Conservation (phyloP, 30 jellyfish, hydroid and myxozoan genomes). For the Clytia hemisphaerica region DNA sequence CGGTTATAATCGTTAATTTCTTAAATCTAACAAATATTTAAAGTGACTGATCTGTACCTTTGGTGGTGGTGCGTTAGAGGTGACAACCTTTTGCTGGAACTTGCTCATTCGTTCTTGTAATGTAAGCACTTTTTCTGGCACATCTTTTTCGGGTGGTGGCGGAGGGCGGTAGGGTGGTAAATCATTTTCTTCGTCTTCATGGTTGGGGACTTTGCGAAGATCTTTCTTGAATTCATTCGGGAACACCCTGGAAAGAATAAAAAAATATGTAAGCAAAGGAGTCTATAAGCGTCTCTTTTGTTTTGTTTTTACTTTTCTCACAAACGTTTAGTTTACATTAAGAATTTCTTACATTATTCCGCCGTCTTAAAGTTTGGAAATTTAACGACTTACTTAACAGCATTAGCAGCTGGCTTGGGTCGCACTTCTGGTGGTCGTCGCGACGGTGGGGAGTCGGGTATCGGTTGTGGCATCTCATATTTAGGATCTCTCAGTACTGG, state of each 20-base stretch:
- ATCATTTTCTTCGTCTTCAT: slow-evolving; percentile 33
- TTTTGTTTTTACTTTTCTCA: background rate
- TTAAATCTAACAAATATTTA: too few species aligned
- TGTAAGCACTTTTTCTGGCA: slow-evolving; percentile 25
- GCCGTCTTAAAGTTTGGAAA: background rate
- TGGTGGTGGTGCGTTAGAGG: slow-evolving; percentile 9
- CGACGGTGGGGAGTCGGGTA: slow-evolving; percentile 47
- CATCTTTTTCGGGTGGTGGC: slow-evolving; percentile 26
- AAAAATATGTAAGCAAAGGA: background rate
- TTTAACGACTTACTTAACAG: slow-evolving; percentile 53
- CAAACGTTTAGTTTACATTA: background rate
- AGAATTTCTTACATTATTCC: background rate
- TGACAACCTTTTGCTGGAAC: slow-evolving; percentile 28
- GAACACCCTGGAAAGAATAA: slow-evolving; percentile 41
- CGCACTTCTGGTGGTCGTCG: slow-evolving; percentile 36
- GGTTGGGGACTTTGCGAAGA: slow-evolving; percentile 32
- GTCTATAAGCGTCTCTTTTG: background rate
- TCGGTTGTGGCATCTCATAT: slow-evolving; percentile 46
- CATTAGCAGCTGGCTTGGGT: slow-evolving; percentile 51
- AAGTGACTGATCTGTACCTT: background rate
- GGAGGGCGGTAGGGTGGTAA: slow-evolving; percentile 47
- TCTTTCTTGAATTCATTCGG: slow-evolving; percentile 43
- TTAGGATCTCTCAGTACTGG: slow-evolving; percentile 82
- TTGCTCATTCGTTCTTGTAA: slow-evolving; percentile 42
- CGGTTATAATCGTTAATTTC: background rate